These are phyloP conservation scores for Heliconius ethilla DNA, from an alignment of 2,888 invertebrate genomes.

Conservation along the genomic window DNA sequence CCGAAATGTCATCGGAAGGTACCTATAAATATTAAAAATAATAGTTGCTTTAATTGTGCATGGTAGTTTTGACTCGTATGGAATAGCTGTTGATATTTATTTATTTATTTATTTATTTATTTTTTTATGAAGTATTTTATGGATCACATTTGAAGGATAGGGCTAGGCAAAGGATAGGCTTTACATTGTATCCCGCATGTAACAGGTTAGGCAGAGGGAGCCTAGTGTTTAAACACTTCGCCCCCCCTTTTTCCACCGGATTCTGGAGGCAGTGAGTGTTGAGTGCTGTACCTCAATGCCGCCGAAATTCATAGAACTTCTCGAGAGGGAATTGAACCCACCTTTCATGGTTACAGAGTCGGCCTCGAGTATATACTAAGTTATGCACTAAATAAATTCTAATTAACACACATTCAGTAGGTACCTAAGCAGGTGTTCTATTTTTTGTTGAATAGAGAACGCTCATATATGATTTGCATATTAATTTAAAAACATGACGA, in stretches of 20 bases:
- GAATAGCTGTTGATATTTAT: background rate
- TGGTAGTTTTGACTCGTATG: background rate
- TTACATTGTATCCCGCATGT: no score
- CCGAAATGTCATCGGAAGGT: constrained; percentile 49
- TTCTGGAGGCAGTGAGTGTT: no score
- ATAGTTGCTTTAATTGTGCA: constrained; percentile 11
- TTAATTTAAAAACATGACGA: constrained; percentile 15
- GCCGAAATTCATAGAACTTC: no score
- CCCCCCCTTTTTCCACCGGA: no score
- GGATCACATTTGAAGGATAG: background rate
- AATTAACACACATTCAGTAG: constrained; percentile 5
- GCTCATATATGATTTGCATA: constrained; percentile 11
- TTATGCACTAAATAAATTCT: background rate
- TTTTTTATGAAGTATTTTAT: background rate
- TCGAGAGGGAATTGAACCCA: no score
- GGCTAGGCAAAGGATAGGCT: background rate
- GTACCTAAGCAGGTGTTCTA: background rate
- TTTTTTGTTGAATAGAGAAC: background rate
- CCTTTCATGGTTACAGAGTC: no score
- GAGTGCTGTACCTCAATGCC: no score
- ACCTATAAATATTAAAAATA: constrained; percentile 26
- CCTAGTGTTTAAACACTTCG: no score
- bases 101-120: background rate
- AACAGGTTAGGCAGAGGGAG: no score
- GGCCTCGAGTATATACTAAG: no score